Conservation (phyloP, 2,113 vertebrate genomes). For the Ageneiosus marmoratus region DNA sequence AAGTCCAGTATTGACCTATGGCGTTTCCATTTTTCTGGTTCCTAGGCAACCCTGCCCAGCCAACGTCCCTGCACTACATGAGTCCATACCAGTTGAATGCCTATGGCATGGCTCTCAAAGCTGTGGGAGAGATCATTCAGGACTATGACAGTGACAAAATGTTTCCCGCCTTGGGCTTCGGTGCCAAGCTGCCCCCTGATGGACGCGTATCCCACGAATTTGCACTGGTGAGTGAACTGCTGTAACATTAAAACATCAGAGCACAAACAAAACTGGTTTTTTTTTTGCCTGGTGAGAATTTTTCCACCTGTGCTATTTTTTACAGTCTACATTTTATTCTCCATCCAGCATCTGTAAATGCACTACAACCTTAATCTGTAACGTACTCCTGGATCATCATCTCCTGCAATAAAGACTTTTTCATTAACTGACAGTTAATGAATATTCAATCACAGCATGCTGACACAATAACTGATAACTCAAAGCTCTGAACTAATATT, state of each 20-base stretch:
- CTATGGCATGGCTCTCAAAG: slow-evolving; percentile 94
- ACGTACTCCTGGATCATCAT: neutral
- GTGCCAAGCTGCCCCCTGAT: slow-evolving; percentile 93
- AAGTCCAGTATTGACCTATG: neutral
- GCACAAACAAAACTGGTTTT: neutral
- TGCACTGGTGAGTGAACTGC: slow-evolving; percentile 83
- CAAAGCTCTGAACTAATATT: neutral
- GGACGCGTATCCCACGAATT: slow-evolving; percentile 96
- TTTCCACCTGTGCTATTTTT: neutral
- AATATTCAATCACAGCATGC: neutral
- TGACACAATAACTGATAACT: neutral
- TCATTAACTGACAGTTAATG: neutral
- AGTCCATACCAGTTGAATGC: slow-evolving; percentile 95
- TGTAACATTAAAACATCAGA: slow-evolving; percentile 4
- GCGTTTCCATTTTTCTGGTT: slow-evolving; percentile 33
- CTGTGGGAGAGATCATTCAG: slow-evolving; percentile 97
- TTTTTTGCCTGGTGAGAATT: neutral
- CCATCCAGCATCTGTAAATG: neutral
- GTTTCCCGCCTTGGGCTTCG: slow-evolving; percentile 97
- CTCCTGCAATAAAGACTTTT: neutral
- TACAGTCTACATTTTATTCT: slow-evolving; percentile 13
- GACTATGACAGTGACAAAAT: slow-evolving; percentile 99
- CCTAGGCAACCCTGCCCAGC: slow-evolving; percentile 94
- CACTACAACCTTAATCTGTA: neutral
- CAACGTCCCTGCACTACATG: slow-evolving; percentile 97